These are phyloP conservation scores for Machimus atricapillus DNA, from an alignment of 2,888 invertebrate species.

Conservation along the genomic window DNA sequence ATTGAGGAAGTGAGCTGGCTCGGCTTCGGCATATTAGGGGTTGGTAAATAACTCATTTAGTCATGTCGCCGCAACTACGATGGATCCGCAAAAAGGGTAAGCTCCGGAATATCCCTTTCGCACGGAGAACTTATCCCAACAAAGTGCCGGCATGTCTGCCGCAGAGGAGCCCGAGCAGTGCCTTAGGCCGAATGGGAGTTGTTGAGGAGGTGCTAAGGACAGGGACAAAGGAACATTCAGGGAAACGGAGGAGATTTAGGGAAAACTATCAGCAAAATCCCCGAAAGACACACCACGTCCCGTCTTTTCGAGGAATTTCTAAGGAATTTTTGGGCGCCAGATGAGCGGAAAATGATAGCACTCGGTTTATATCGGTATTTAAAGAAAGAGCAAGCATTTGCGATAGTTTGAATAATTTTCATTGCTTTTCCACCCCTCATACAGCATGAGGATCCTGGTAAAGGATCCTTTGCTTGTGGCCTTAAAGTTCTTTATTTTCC, in stretches of 20 bases:
- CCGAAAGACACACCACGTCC: neutral
- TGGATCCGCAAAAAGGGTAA: conserved; percentile 23
- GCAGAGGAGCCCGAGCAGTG: neutral
- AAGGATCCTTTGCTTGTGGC: neutral
- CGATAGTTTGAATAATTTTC: neutral
- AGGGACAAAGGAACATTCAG: neutral
- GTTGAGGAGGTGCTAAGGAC: conserved; percentile 23
- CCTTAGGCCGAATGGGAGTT: neutral
- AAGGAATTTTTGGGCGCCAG: neutral
- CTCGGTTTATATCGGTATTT: neutral
- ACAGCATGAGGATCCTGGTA: neutral
- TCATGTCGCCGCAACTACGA: conserved; percentile 33
- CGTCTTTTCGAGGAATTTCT: neutral
- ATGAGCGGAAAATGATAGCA: neutral
- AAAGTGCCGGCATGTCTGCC: conserved; percentile 24
- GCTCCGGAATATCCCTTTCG: conserved; percentile 8
- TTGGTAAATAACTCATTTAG: conserved; percentile 40
- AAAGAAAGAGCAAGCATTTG: neutral
- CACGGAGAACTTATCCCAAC: conserved; percentile 31
- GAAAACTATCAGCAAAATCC: neutral
- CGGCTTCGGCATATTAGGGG: conserved; percentile 32
- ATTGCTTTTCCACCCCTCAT: neutral
- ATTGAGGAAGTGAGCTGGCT: conserved; percentile 27
- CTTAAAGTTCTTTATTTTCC: too few relatives aligned
- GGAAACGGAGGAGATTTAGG: conserved; percentile 1